Evolutionary conservation across 2,113 vertebrate species (phyloP), one percentile per base, ranked within the genome.

Genomic region (Myrmecobius fasciatus): DNA sequence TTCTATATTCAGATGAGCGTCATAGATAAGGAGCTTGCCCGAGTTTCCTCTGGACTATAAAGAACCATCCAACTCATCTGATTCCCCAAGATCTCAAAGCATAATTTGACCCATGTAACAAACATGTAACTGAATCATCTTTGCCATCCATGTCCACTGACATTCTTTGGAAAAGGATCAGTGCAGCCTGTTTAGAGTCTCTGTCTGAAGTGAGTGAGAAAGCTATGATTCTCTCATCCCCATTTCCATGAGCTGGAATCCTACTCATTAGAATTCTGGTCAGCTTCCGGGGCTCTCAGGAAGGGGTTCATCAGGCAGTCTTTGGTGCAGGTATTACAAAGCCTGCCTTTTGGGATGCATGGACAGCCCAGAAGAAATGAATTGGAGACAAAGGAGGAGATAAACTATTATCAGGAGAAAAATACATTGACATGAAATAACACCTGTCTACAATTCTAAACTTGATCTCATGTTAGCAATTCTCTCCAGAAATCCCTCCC

Each of bases 291-390:
- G 25, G 48, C 75, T 93, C 97, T 96, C n/a, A 67, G 88, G 46
- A 94, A 93, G 89, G 67, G 83, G 93, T 96, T 97, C 96, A 54
- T 98, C 93, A 97, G 94, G 88, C 95, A 2, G 89, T 67, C 67
- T 67, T 51, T 0, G 26, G 48, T 89, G n/a, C 91, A 75, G 75
- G 31, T 96, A 91, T 95, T 96, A 96, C 52, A 94, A 56, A 95
- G 3, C 1, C 24, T 56, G 94, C 75, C 31, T 47, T 20, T 67
- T 36, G 25, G 1, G 95, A 49, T 12, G 0, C 53, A 89, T 0
- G 26, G 20, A 28, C 92, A 95, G 52, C 89, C 92, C 43, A 14
- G 95, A 97, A 94, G 54, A 93, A 96, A 97, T 91, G 90, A 94
- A 92, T 4, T 1, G 0, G 75, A 96, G 91, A 75, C 28, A 53